phyloP scores from a whole-genome alignment of 2,888 invertebrate genomes.

The Trissolcus brochymenae region DNA sequence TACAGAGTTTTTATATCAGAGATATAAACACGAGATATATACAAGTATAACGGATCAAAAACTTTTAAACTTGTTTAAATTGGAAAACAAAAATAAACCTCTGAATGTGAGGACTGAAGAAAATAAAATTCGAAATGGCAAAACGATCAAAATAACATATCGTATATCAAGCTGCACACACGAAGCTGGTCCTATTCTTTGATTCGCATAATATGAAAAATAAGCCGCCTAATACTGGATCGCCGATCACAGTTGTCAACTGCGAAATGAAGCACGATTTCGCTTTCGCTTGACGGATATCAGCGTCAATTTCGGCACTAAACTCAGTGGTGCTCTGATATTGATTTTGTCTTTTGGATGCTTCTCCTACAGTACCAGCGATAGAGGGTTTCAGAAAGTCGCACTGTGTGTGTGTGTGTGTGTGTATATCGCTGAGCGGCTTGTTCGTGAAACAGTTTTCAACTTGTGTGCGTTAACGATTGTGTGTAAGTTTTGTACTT shows the following conservation, averaged over 20 bases:
- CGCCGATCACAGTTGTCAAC: conserved; percentile 42
- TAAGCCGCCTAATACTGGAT: conserved; percentile 23
- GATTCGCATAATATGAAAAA: conserved; percentile 28
- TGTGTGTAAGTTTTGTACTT: conserved; percentile 10
- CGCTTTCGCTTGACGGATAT: conserved; percentile 55
- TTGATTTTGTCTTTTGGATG: conserved; percentile 74
- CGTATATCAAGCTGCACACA: too few species aligned
- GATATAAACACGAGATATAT: too few species aligned
- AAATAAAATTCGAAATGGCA: neutral
- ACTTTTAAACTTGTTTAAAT: too few species aligned
- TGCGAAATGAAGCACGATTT: conserved; percentile 54
- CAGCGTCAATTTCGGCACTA: conserved; percentile 64
- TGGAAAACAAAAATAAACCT: too few species aligned
- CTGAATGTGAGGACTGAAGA: too few species aligned
- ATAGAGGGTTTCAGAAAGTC: conserved; percentile 52
- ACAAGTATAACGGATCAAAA: too few species aligned
- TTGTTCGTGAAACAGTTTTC: conserved; percentile 40
- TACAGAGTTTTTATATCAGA: too few species aligned
- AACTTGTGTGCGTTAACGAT: neutral
- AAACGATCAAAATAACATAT: neutral
- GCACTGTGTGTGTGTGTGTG: conserved; percentile 22
- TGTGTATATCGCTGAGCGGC: conserved; percentile 16
- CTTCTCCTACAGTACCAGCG: conserved; percentile 57
- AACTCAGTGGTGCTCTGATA: conserved; percentile 66
- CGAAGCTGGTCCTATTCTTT: neutral